Base-by-base conservation (phyloP, 2,888 invertebrate genomes). In the Myopa testacea region DNA sequence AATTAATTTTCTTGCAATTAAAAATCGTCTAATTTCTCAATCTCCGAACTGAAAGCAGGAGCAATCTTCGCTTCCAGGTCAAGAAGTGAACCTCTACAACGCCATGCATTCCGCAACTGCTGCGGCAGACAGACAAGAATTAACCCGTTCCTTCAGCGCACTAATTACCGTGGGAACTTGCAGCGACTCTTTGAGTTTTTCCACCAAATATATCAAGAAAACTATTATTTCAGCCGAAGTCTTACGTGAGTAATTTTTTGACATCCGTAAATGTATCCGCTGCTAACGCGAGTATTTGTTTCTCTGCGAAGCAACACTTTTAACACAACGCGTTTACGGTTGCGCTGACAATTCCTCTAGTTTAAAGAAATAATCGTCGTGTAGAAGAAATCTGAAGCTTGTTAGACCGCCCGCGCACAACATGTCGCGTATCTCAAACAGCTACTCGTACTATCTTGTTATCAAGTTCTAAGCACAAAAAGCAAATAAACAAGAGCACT, bases 111-210 rank as follows among this genome's bases (percentile, higher is more conserved):
- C 26, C 65, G 37, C 38, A 65, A 65, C 65, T 62, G n/a, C 34
- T 34, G 65, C 37, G 10, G 14, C 14, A 65, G 65, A 65, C 65
- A 65, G 70, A 70, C 70, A 70, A 26, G 45, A 40, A 52, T 75
- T n/a, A 65, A 65, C 38, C 14, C 65, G 37, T 75, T 75, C 26
- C 4, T 62, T 63, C 16, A 8, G 50, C 16, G 19, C 63, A 34
- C 26, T 75, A 75, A 75, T 75, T 75, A 75, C 26, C 75, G 75
- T 75, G 75, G 63, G 75, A 75, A 75, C 65, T 38, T n/a, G 7
- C 37, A n/a, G 26, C 34, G 52, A 55, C 19, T 10, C 34, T 55
- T 50, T 5, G 3, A 12, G 12, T 16, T 19, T n/a, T 69, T 19
- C 19, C 45, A 50, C 37, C 34, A 45, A 45, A 45, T 45, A 8